A percentile compares a stretch with the other conserved stretches of the same genome.
Evolutionary conservation across 2,113 vertebrate genomes (phyloP).

Genomic region (Gymnogyps californianus): DNA sequence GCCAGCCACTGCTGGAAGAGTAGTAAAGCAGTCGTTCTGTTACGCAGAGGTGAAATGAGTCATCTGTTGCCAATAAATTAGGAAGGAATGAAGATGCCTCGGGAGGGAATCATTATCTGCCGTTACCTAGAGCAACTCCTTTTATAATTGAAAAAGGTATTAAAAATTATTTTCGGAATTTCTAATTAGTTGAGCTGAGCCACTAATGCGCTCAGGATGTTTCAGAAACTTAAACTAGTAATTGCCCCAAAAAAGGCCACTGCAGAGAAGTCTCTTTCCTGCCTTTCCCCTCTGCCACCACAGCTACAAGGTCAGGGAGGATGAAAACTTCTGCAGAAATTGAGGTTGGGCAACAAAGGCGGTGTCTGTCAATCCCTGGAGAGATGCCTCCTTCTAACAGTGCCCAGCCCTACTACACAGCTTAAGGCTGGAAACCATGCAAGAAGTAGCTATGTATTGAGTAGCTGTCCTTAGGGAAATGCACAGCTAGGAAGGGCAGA

Average conservation of each 20-base stretch:
- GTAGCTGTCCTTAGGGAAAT: background rate
- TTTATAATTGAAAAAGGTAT: conserved; percentile 44
- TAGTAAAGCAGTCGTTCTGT: background rate
- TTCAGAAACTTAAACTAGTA: background rate
- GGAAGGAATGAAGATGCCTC: background rate
- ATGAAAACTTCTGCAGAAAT: background rate
- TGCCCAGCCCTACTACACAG: background rate
- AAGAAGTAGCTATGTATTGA: background rate
- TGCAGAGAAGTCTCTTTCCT: background rate
- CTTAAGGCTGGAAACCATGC: background rate
- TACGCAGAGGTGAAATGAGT: conserved; percentile 1
- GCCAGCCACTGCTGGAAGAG: background rate
- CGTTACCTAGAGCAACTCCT: background rate
- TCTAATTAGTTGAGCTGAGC: conserved; percentile 39
- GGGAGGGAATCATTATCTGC: background rate
- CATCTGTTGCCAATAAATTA: background rate
- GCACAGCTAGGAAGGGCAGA: background rate
- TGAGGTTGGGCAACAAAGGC: background rate
- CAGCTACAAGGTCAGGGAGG: background rate
- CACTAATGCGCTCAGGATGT: background rate
- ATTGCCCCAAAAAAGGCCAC: background rate
- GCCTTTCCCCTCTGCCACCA: background rate
- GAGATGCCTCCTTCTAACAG: background rate
- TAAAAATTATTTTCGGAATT: conserved; percentile 54
- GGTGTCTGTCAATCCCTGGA: background rate